Conservation (phyloP, 2,888 invertebrate species). For the Caenorhabditis sinica region DNA sequence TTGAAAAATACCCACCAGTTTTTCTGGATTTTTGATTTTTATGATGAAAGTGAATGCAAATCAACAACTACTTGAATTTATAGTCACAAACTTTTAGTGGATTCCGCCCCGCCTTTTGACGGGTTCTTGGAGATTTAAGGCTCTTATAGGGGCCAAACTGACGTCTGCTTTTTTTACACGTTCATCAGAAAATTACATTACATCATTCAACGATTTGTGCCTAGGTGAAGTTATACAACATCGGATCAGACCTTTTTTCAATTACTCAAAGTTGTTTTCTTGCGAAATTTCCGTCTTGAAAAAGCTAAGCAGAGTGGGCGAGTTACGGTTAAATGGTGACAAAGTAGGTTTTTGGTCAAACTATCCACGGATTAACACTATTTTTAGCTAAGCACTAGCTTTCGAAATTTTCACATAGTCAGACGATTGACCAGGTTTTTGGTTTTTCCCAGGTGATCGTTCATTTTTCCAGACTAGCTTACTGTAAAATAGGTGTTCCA, state of each 20-base stretch:
- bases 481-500: not conserved
- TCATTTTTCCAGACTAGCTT: not conserved
- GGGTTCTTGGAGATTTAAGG: not conserved
- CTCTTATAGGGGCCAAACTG: conserved; percentile 23
- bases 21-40: not conserved
- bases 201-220: conserved; percentile 9
- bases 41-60: not conserved
- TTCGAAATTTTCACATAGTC: not conserved
- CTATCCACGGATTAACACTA: not conserved
- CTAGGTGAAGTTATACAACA: not conserved
- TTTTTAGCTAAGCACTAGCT: not conserved
- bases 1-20: no score
- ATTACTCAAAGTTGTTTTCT: conserved; percentile 26
- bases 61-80: not conserved
- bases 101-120: conserved; percentile 15
- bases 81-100: conserved; percentile 8
- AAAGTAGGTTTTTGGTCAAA: not conserved
- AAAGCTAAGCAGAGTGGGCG: not conserved
- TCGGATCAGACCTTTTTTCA: conserved; percentile 15
- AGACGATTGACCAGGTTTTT: no score
- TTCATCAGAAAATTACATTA: conserved; percentile 4
- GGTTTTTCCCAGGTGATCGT: no score
- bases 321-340: conserved; percentile 8
- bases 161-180: conserved; percentile 26
- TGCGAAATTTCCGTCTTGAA: not conserved